Conservation (phyloP, 2,888 invertebrate genomes). For the Chloroclysta siterata region DNA sequence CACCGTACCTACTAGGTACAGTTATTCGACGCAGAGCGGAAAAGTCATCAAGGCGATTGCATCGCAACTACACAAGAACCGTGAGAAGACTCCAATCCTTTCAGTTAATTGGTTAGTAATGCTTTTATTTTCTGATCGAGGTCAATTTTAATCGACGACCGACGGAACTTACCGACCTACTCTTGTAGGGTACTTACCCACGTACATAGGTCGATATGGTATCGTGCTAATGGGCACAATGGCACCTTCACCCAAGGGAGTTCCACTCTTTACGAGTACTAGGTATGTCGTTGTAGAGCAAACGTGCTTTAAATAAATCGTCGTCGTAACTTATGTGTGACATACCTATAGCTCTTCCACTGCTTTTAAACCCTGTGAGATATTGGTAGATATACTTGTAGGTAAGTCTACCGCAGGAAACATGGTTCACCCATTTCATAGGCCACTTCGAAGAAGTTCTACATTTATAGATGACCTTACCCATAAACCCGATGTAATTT, state of each 20-base stretch:
- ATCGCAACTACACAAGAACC: constrained; percentile 7
- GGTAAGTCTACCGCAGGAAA: too few species aligned
- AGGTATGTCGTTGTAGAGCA: constrained; percentile 30
- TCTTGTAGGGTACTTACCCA: constrained; percentile 3
- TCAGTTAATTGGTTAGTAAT: constrained; percentile 5
- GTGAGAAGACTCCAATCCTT: constrained; percentile 5
- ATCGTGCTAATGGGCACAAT: constrained; percentile 30
- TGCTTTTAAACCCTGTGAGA: too few species aligned
- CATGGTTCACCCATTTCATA: too few species aligned
- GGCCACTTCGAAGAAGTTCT: too few species aligned
- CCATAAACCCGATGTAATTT: constrained; percentile 63
- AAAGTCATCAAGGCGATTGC: constrained; percentile 8
- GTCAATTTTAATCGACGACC: background rate
- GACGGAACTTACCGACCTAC: background rate
- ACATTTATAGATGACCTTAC: constrained; percentile 44
- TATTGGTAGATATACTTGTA: too few species aligned
- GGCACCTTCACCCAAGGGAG: constrained; percentile 36
- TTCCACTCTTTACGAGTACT: constrained; percentile 29
- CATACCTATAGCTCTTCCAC: too few species aligned
- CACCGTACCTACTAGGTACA: too few species aligned
- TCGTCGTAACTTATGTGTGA: background rate
- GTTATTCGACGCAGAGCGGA: background rate
- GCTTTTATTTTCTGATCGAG: constrained; percentile 7
- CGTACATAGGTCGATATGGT: background rate
- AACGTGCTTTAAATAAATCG: constrained; percentile 30